Evolutionary conservation across 2,113 vertebrate genomes (phyloP).

Genomic region (Globicephala melas): DNA sequence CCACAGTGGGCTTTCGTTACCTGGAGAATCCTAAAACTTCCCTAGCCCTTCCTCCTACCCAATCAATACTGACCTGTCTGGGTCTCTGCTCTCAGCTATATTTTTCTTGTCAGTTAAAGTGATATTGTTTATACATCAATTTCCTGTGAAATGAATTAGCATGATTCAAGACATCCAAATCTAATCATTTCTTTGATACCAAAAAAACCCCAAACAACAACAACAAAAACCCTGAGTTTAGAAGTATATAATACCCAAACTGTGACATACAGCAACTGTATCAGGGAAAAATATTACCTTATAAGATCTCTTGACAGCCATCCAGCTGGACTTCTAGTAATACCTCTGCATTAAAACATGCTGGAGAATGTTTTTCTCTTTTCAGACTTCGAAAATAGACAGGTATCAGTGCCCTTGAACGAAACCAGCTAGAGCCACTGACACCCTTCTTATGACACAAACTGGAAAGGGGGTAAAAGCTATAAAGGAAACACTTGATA

Average conservation of each 20-base stretch:
- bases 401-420: neutral
- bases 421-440: neutral
- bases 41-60: neutral
- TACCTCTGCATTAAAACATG: neutral
- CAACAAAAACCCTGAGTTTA: neutral
- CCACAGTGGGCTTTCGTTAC: neutral
- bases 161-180: neutral
- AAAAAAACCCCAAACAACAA: neutral
- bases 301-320: neutral
- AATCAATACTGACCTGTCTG: neutral
- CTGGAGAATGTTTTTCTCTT: neutral
- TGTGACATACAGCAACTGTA: neutral
- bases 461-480: neutral
- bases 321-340: neutral
- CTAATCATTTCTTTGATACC: neutral
- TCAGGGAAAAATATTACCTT: neutral
- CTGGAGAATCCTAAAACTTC: neutral
- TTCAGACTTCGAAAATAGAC: slow-evolving; percentile 15
- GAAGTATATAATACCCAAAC: neutral
- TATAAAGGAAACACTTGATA: neutral
- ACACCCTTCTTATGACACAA: neutral
- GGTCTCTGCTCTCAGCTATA: neutral
- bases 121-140: neutral
- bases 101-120: neutral
- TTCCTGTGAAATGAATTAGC: neutral